Evolutionary conservation across 92 coral and sea anemone species (phyloP).

Genomic region (Zoanthus sociatus): DNA sequence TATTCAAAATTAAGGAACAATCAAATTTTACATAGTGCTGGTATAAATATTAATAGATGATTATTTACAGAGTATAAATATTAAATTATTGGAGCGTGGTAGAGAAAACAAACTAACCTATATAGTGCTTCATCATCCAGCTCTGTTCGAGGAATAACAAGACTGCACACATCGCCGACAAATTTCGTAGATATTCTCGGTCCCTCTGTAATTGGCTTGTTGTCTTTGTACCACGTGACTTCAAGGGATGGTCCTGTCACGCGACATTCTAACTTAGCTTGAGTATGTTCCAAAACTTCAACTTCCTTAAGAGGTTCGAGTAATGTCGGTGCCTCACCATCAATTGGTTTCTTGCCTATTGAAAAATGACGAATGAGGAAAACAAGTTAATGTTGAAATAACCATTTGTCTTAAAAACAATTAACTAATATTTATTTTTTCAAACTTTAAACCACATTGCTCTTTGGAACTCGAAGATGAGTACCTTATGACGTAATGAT

Average conservation of each 20-base stretch:
- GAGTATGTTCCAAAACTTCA: slow-evolving; percentile 62
- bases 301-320: slow-evolving; percentile 63
- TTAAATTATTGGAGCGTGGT: neutral
- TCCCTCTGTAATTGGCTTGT: slow-evolving; percentile 43
- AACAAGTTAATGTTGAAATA: neutral
- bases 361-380: neutral
- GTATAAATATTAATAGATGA: no score
- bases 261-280: slow-evolving; percentile 72
- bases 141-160: slow-evolving; percentile 66
- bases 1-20: no score
- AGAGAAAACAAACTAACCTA: slow-evolving; percentile 19
- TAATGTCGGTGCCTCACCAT: slow-evolving; percentile 53
- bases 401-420: neutral
- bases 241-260: slow-evolving; percentile 64
- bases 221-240: slow-evolving; percentile 72
- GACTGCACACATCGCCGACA: slow-evolving; percentile 64
- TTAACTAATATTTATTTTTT: neutral
- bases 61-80: no score
- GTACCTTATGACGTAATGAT: no score
- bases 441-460: neutral
- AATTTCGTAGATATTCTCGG: slow-evolving; percentile 53
- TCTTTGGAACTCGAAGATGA: no score
- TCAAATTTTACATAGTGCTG: no score
- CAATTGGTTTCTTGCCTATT: slow-evolving; percentile 32
- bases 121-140: slow-evolving; percentile 83